Percentiles rank a stretch among this genome's conserved stretches.
Evolutionary conservation across 92 coral and sea anemone genomes (phyloP).

Genomic region (Porites divaricata): DNA sequence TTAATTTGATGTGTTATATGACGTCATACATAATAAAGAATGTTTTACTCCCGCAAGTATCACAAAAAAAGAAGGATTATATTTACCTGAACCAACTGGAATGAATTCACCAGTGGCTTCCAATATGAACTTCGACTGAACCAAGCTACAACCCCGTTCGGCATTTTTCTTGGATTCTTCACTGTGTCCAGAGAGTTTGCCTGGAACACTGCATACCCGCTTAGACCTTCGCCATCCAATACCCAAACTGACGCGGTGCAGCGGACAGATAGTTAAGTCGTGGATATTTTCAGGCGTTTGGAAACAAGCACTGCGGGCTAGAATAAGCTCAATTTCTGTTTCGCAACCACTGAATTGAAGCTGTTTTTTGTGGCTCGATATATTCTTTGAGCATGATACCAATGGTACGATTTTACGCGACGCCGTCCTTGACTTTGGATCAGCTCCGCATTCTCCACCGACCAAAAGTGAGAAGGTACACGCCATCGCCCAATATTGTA

Average conservation of each 20-base stretch:
- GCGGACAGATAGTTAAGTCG: slow-evolving; percentile 41
- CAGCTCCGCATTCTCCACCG: too few species aligned
- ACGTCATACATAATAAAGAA: not conserved
- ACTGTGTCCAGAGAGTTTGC: slow-evolving; percentile 9
- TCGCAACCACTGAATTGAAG: too few species aligned
- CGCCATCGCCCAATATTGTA: too few species aligned
- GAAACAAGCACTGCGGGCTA: slow-evolving; percentile 41
- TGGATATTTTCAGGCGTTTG: slow-evolving; percentile 33
- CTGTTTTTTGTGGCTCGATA: too few species aligned
- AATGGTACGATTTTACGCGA: too few species aligned
- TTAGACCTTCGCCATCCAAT: slow-evolving; percentile 22
- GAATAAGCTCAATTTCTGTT: slow-evolving; percentile 50
- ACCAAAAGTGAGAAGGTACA: too few species aligned
- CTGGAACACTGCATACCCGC: slow-evolving; percentile 2
- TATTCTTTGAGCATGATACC: too few species aligned
- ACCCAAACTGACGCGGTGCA: slow-evolving; percentile 35
- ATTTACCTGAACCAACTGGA: slow-evolving; percentile 47
- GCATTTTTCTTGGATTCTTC: slow-evolving; percentile 10
- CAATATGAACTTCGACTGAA: slow-evolving; percentile 14
- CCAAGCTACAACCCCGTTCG: slow-evolving; percentile 22
- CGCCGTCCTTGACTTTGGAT: too few species aligned
- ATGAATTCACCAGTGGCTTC: slow-evolving; percentile 37
- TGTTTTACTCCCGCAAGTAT: not conserved
- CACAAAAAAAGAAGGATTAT: not conserved
- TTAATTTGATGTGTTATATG: not conserved